A percentile compares a stretch with the other conserved stretches of the same genome.
These are phyloP conservation scores for Synergus japonicus DNA, from an alignment of 2,888 invertebrate species.

Conservation along the genomic window DNA sequence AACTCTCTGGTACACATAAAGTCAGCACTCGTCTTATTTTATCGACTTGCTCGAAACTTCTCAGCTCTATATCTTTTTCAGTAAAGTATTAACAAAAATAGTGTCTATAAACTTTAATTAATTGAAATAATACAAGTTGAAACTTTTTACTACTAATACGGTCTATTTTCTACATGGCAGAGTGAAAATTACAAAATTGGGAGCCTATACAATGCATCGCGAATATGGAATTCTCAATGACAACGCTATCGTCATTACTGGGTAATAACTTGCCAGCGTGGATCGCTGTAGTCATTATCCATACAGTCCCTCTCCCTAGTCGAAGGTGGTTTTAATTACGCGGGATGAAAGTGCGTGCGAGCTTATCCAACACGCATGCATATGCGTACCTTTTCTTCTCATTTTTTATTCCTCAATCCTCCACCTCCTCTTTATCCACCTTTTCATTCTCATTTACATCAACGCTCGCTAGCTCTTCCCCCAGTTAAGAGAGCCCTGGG, in stretches of 20 bases:
- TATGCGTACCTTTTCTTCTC: constrained; percentile 43
- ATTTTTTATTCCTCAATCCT: constrained; percentile 36
- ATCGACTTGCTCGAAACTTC: background rate
- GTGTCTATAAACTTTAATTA: background rate
- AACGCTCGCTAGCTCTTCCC: background rate
- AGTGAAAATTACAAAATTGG: constrained; percentile 56
- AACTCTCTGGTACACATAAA: background rate
- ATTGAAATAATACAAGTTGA: background rate
- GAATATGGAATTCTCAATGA: constrained; percentile 43
- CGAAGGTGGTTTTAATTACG: constrained; percentile 75
- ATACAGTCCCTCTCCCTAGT: constrained; percentile 52
- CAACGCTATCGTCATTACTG: constrained; percentile 58
- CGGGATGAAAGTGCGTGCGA: constrained; percentile 72
- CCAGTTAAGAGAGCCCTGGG: background rate
- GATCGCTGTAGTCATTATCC: constrained; percentile 56
- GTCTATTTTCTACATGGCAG: constrained; percentile 48
- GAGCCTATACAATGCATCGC: constrained; percentile 52
- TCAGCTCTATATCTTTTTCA: background rate
- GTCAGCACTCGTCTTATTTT: constrained; percentile 1
- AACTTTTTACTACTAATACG: constrained; percentile 47
- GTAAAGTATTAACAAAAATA: background rate
- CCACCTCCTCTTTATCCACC: constrained; percentile 39
- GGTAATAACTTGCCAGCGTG: constrained; percentile 72
- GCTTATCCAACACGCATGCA: constrained; percentile 55
- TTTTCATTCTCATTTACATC: constrained; percentile 15